Evolutionary conservation across 1,140 invertebrate genomes (phyloP).

Genomic region (Penaeus japonicus): DNA sequence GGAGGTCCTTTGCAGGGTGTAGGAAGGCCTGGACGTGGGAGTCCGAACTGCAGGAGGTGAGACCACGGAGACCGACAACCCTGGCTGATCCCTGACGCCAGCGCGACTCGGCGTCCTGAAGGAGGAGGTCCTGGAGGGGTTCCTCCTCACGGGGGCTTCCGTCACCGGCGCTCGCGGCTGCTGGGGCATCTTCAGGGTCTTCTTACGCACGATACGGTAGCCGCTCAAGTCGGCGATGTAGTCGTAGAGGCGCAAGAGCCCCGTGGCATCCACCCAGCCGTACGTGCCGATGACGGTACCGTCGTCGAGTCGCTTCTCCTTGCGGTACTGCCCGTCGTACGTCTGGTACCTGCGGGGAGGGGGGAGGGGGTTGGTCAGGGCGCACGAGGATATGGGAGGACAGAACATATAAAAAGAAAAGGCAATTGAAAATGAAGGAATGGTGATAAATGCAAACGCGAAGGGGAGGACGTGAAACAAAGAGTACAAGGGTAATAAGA

Average conservation of each 20-base stretch:
- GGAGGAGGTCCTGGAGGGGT: constrained; percentile 75
- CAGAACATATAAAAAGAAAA: too few species aligned
- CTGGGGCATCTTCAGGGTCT: constrained; percentile 27
- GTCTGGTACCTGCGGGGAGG: constrained; percentile 75
- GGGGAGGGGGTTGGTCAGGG: neutral
- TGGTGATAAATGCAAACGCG: too few species aligned
- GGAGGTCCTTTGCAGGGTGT: neutral
- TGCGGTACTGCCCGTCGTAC: constrained; percentile 85
- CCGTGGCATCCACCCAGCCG: constrained; percentile 84
- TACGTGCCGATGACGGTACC: constrained; percentile 59
- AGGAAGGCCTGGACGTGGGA: neutral
- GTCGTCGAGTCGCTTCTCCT: constrained; percentile 76
- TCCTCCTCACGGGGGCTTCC: constrained; percentile 61
- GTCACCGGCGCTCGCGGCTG: neutral
- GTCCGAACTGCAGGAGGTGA: too few species aligned
- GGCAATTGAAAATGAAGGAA: too few species aligned
- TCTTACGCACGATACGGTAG: constrained; percentile 60
- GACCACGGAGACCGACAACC: neutral
- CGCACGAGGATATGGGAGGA: too few species aligned
- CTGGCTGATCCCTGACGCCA: constrained; percentile 72
- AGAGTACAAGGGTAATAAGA: too few species aligned
- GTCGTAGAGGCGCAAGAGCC: constrained; percentile 80
- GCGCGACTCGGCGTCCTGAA: constrained; percentile 79
- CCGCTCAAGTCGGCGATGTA: constrained; percentile 79
- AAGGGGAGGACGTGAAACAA: too few species aligned